Evolutionary conservation across 2,113 vertebrate species (phyloP).

Genomic region (Pygoscelis adeliae): DNA sequence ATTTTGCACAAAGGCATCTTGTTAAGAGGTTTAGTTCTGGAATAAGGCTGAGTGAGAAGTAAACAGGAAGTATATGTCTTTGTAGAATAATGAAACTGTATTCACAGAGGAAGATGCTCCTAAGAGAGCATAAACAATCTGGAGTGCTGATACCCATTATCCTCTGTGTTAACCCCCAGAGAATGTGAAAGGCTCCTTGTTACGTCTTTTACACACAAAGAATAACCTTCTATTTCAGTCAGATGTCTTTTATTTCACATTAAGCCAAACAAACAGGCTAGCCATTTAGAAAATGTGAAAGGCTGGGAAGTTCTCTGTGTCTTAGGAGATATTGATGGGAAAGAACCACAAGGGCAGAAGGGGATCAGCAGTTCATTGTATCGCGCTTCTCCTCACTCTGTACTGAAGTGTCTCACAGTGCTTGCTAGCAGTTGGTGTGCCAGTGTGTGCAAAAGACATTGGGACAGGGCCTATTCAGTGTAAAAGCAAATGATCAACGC

Average conservation of each 20-base stretch:
- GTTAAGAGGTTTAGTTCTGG: not conserved
- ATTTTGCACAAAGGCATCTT: not conserved
- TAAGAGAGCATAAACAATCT: not conserved
- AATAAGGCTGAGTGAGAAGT: not conserved
- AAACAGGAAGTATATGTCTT: not conserved
- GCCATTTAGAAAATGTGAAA: not conserved
- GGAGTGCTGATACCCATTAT: not conserved
- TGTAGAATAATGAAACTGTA: not conserved
- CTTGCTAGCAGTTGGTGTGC: not conserved
- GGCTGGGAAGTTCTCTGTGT: not conserved
- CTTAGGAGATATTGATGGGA: not conserved
- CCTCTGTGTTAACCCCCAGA: not conserved
- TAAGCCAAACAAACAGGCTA: not conserved
- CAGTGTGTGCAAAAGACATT: not conserved
- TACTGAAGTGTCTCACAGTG: not conserved
- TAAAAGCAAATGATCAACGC: not conserved
- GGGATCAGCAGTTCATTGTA: not conserved
- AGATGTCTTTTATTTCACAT: not conserved
- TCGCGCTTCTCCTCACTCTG: accelerated
- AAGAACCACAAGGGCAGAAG: not conserved
- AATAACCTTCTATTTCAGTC: not conserved
- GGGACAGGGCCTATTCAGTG: not conserved
- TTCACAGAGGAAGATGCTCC: not conserved
- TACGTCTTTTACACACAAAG: not conserved
- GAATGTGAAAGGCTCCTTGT: not conserved